phyloP scores from a whole-genome alignment of 2,797 vertebrate genomes.

The Chromis chromis region DNA sequence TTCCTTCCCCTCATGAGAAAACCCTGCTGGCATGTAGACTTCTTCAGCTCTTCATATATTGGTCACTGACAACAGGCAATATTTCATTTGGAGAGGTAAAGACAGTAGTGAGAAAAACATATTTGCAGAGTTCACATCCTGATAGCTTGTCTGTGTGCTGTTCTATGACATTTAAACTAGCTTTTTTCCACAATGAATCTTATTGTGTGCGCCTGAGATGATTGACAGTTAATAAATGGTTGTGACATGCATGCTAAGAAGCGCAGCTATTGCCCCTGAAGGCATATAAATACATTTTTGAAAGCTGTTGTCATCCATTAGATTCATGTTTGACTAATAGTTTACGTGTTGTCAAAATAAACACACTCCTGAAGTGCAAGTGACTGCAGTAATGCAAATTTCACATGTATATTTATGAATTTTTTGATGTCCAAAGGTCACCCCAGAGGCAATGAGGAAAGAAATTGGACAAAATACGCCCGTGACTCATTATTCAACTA shows the following conservation, averaged over 20 bases:
- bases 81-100: conserved; percentile 3
- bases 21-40: conserved; percentile 27
- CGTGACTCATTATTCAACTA: background rate
- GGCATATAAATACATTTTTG: conserved; percentile 37
- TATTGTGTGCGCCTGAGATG: conserved; percentile 61
- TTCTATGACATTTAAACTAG: conserved; percentile 53
- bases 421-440: conserved; percentile 24
- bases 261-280: conserved; percentile 27
- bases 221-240: conserved; percentile 66
- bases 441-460: conserved; percentile 16
- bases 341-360: conserved; percentile 27
- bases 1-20: background rate
- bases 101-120: conserved; percentile 12
- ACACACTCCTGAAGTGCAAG: conserved; percentile 31
- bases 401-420: conserved; percentile 60
- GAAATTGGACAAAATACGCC: background rate
- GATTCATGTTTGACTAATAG: conserved; percentile 15
- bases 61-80: conserved; percentile 26
- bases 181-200: conserved; percentile 56
- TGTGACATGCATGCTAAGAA: conserved; percentile 59
- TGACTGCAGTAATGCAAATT: conserved; percentile 20
- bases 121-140: conserved; percentile 41
- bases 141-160: conserved; percentile 54
- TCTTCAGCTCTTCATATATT: conserved; percentile 15
- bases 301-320: conserved; percentile 35